Base-by-base conservation (phyloP, 2,888 invertebrate species). In the Sialis fuliginosa region DNA sequence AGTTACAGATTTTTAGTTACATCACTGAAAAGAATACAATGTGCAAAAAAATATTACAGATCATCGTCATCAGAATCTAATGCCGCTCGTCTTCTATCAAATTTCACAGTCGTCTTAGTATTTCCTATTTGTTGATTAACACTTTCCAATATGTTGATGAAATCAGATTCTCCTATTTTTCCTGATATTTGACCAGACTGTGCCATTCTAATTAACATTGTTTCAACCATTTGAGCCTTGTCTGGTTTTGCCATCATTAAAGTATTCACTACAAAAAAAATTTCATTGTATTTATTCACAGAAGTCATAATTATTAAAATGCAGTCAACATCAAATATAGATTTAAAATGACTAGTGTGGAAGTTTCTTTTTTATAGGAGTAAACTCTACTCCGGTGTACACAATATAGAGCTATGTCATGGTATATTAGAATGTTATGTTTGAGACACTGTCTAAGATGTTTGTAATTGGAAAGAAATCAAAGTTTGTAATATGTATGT, bases 241-340 rank as follows among this genome's bases (percentile, higher is more conserved):
- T 96, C 97, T 42, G 97, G 97, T 66, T 92, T 95, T 52, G 92
- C 90, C 44, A 93, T 69, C 60, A 86, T 85, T 50, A 98, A 73
- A 46, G 89, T 97, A 61, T 92, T 96, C 59, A 98, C 92, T 92
- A 64, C 12, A 75, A 72, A 50, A 50, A 45, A 48, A 50, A 39
- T 46, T 48, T 43, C 8, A 47, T 44, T 34, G 42, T n/a, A 40
- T n/a, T 47, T 33, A 5, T 43, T 34, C 5, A 53, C 9, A 51
- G 6, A 45, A 45, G 8, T 34, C 12, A 49, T 8, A 12, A 35
- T 35, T 6, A 40, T 10, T 39, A 39, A 39, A 41, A 39, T 4
- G 22, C 22, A 22, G 22, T 4, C 22, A 22, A 22, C 22, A 22
- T 22, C 22, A 22, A 22, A 22, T 22, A 22, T 22, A 22, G 22